Percentiles rank a stretch among this genome's conserved stretches.
Evolutionary conservation across 1,140 invertebrate genomes (phyloP).

Genomic region (Bemisia tabaci): DNA sequence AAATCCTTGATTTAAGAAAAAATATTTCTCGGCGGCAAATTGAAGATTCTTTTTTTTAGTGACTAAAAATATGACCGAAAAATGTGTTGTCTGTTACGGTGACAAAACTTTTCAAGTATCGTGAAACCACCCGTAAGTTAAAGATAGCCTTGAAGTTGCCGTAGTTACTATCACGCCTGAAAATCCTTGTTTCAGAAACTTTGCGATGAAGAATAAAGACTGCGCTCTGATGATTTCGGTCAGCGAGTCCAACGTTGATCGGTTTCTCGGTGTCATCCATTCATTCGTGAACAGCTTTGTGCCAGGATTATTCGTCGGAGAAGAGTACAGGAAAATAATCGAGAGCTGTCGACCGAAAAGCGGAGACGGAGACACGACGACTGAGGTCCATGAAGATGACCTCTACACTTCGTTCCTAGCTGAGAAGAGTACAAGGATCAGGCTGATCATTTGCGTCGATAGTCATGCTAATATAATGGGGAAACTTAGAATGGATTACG

Average conservation of each 20-base stretch:
- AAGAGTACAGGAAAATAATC: too few species aligned
- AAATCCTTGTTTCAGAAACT: too few species aligned
- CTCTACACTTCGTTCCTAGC: neutral
- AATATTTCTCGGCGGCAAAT: too few species aligned
- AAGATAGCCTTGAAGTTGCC: too few species aligned
- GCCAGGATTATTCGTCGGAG: neutral
- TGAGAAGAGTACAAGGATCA: neutral
- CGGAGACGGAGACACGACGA: neutral
- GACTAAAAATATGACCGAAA: too few species aligned
- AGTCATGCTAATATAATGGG: neutral
- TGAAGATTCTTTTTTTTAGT: too few species aligned
- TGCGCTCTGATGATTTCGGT: neutral
- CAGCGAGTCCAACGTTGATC: neutral
- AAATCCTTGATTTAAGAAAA: too few species aligned
- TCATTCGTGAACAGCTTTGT: neutral
- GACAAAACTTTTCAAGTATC: too few species aligned
- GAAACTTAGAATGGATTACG: neutral
- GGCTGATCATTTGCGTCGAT: neutral
- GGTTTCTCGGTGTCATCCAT: neutral
- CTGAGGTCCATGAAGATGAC: neutral
- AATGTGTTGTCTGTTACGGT: too few species aligned
- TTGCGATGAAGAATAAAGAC: neutral
- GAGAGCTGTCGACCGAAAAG: too few species aligned
- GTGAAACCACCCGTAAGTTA: too few species aligned
- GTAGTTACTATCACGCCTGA: too few species aligned